Evolutionary conservation across 1,140 invertebrate genomes (phyloP).

Genomic region (Bathynomus jamesi): DNA sequence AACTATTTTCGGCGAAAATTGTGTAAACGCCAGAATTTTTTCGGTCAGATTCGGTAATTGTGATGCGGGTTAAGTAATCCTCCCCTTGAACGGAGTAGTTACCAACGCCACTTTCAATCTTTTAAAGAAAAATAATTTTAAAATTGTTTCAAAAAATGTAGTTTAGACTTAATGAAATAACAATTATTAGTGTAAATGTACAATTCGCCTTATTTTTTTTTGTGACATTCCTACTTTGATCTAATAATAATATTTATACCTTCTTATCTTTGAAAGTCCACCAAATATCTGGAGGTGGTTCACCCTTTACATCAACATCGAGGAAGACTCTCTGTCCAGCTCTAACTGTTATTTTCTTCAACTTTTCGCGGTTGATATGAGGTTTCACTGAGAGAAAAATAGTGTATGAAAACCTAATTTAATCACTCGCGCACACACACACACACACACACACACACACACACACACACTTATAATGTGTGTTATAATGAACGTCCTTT

Average conservation of each 20-base stretch:
- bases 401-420: background rate
- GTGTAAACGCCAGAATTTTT: conserved; percentile 84
- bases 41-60: conserved; percentile 67
- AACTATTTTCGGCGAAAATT: conserved; percentile 81
- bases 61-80: conserved; percentile 84
- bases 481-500: background rate
- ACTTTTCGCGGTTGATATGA: conserved; percentile 81
- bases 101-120: conserved; percentile 40
- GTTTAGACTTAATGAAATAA: too few species aligned
- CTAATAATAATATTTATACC: conserved; percentile 6
- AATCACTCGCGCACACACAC: too few species aligned
- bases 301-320: conserved; percentile 85
- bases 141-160: too few species aligned
- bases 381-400: conserved; percentile 63
- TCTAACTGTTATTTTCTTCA: conserved; percentile 77
- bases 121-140: too few species aligned
- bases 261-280: conserved; percentile 73
- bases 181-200: too few species aligned
- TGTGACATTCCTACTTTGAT: background rate
- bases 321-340: conserved; percentile 85
- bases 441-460: too few species aligned
- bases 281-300: conserved; percentile 83
- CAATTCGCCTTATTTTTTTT: too few species aligned
- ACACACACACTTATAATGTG: background rate
- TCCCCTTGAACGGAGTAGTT: conserved; percentile 61